Evolutionary conservation across 2,888 invertebrate species (phyloP), one percentile per base, ranked within the genome.

Genomic region (Coelinius sp.): DNA sequence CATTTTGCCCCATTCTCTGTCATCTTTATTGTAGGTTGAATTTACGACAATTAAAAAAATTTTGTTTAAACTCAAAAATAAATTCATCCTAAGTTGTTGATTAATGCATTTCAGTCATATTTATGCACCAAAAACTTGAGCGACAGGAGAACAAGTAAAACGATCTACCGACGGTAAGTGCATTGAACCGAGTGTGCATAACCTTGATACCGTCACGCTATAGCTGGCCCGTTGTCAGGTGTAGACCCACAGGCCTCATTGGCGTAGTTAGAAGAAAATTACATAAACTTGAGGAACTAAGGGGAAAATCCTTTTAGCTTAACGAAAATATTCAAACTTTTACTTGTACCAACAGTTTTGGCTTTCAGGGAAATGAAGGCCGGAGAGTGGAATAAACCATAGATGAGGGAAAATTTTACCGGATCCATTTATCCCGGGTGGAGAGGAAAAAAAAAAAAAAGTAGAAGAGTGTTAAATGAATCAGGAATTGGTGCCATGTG

Each of bases 171-270:
- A 78, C 80, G 77, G 78, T 78, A 82, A 81, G 85, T 83, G 83
- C 85, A 84, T 85, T 85, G 85, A 85, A 85, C 85, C 84, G 76
- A 80, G 73, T 59, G 46, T 66, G 41, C 35, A 79, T 78, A 85
- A 84, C 85, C 85, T 85, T 86, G 85, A 76, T 80, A 78, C 78
- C 85, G 85, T 85, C 85, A 86, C 83, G 85, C n/a, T n/a, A 82
- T 82, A 78, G 76, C 78, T 82, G 84, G 81, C 80, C 80, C 80
- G 81, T 80, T 81, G 82, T 83, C 85, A 85, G 85, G 85, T 85
- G 84, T 80, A 82, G 46, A 74, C 77, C 70, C 71, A 12, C 41
- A 35, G 35, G 68, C 73, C 59, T 68, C 68, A 76, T 75, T 75
- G 75, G 73, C 38, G 20, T 35, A 12, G 24, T 63, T 63, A n/a